Percentiles rank a stretch among this genome's conserved stretches.
These are phyloP conservation scores for Heliconius eleuchia DNA, from an alignment of 1,140 invertebrate genomes.

Conservation along the genomic window DNA sequence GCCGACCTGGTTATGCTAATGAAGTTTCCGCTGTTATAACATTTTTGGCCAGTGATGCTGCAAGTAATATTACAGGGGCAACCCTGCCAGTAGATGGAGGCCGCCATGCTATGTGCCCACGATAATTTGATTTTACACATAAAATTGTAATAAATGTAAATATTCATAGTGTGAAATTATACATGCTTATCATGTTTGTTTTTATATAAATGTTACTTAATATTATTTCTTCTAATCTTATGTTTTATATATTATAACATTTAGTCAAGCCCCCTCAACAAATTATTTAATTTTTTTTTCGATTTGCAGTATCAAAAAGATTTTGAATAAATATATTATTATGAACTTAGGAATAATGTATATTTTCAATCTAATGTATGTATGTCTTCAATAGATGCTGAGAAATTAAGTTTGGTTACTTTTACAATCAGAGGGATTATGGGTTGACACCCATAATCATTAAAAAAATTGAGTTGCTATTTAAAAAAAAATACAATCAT, in stretches of 20 bases:
- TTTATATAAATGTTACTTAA: neutral
- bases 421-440: too few relatives aligned
- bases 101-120: constrained; percentile 68
- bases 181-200: neutral
- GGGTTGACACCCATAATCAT: too few relatives aligned
- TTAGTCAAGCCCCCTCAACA: too few relatives aligned
- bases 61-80: constrained; percentile 90
- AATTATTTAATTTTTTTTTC: too few relatives aligned
- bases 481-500: too few relatives aligned
- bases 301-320: too few relatives aligned
- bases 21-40: constrained; percentile 90
- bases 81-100: constrained; percentile 90
- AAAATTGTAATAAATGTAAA: neutral
- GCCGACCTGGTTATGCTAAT: constrained; percentile 85
- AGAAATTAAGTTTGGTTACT: too few relatives aligned
- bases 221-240: neutral
- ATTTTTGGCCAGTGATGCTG: constrained; percentile 89
- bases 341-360: too few relatives aligned
- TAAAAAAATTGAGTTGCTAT: too few relatives aligned
- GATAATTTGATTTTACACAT: constrained; percentile 36
- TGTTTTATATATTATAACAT: neutral
- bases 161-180: neutral
- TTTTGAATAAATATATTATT: too few relatives aligned
- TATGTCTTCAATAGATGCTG: too few relatives aligned
- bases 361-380: too few relatives aligned